Percentiles rank a stretch among this genome's conserved stretches.
Conservation (phyloP, 2,888 invertebrate species). For the Anthoptus insignis region DNA sequence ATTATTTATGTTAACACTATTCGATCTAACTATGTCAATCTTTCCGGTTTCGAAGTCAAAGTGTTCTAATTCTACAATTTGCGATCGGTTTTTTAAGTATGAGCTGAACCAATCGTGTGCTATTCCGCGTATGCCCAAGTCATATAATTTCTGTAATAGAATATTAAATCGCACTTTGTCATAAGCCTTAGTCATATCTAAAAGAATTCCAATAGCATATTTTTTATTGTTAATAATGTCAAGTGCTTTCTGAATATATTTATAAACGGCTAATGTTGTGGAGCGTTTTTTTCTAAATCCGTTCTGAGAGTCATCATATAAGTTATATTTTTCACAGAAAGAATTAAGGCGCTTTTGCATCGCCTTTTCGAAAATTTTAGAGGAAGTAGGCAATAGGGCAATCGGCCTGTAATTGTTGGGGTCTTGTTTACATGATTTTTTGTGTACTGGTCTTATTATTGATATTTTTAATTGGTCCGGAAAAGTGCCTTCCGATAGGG, state of each 20-base stretch:
- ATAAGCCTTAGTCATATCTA: constrained; percentile 50
- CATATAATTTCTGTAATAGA: not conserved
- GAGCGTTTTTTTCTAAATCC: constrained; percentile 28
- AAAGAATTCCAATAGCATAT: constrained; percentile 42
- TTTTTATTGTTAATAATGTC: constrained; percentile 33
- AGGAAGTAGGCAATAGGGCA: constrained; percentile 37
- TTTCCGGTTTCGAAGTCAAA: not conserved
- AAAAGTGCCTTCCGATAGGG: constrained; percentile 6
- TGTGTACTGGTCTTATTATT: constrained; percentile 7
- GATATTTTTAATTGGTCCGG: constrained; percentile 16
- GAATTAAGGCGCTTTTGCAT: not conserved
- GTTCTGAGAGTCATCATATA: not conserved
- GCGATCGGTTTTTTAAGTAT: not conserved
- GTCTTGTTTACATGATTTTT: constrained; percentile 20
- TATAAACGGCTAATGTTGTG: constrained; percentile 38
- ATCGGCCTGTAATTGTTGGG: constrained; percentile 43
- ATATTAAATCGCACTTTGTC: constrained; percentile 39
- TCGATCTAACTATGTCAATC: too few relatives aligned
- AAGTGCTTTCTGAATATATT: constrained; percentile 33
- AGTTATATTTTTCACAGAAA: constrained; percentile 19
- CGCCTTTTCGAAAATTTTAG: constrained; percentile 20
- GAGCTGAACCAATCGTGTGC: not conserved
- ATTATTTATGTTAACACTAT: too few relatives aligned
- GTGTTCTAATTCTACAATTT: not conserved
- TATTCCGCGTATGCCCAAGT: not conserved